Conservation (phyloP, 2,888 invertebrate genomes). For the Charanyca ferruginea region DNA sequence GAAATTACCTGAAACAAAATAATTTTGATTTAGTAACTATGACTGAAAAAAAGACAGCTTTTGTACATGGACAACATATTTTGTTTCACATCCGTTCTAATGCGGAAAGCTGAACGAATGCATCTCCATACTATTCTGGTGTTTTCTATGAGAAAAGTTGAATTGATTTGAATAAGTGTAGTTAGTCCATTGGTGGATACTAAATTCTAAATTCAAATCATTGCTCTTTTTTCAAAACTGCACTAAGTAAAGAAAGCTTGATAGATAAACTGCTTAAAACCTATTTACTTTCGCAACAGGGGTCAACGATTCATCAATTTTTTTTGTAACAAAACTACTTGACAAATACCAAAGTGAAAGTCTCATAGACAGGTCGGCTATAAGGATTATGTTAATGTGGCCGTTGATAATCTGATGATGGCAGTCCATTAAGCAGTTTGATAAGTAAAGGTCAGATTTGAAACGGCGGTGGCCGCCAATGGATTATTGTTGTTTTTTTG, state of each 20-base stretch:
- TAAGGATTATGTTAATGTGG: constrained; percentile 74
- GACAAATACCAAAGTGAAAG: constrained; percentile 68
- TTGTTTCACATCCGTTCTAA: no score
- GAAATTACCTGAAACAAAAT: constrained; percentile 62
- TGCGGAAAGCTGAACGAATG: no score
- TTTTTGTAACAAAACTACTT: constrained; percentile 50
- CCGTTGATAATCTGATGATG: constrained; percentile 67
- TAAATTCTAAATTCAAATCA: neutral
- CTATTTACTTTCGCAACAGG: constrained; percentile 57
- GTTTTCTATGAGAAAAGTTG: no score
- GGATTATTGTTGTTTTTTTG: constrained; percentile 36
- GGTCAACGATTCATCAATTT: constrained; percentile 52
- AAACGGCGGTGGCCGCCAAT: constrained; percentile 47
- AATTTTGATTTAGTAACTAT: neutral
- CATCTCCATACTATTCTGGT: no score
- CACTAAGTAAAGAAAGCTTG: neutral
- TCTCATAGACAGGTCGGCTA: constrained; percentile 57
- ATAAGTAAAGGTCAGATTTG: constrained; percentile 81
- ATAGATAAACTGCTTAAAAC: constrained; percentile 12
- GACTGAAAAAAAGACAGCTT: neutral
- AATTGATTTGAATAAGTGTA: no score
- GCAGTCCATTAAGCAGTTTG: constrained; percentile 77
- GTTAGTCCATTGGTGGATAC: no score
- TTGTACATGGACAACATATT: no score
- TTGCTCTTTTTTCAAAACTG: neutral